Evolutionary conservation across 2,113 vertebrate species (phyloP).

Genomic region (Myotis davidii): DNA sequence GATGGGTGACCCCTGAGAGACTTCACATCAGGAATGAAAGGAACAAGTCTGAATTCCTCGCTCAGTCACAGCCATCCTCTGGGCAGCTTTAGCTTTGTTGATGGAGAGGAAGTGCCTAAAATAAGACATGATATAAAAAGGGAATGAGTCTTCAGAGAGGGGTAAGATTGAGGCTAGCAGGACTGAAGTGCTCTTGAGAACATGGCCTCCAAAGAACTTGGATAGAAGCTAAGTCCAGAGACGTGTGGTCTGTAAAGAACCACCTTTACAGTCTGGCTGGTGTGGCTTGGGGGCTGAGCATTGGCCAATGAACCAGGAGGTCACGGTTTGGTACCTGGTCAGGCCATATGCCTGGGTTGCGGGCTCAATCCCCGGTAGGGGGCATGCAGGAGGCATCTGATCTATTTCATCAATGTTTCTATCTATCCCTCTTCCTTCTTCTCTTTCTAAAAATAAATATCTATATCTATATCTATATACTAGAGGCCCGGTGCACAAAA

Average conservation of each 20-base stretch:
- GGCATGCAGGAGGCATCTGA: too few relatives aligned
- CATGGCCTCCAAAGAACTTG: not conserved
- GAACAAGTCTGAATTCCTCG: constrained; percentile 8
- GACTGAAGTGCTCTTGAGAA: not conserved
- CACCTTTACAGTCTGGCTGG: too few relatives aligned
- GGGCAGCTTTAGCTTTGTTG: not conserved
- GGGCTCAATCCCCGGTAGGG: too few relatives aligned
- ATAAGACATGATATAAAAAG: not conserved
- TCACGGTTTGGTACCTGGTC: too few relatives aligned
- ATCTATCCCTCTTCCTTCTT: too few relatives aligned
- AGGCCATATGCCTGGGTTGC: too few relatives aligned
- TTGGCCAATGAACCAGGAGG: too few relatives aligned
- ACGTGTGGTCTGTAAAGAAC: not conserved
- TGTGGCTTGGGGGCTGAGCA: too few relatives aligned
- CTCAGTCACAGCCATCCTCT: not conserved
- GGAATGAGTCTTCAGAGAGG: not conserved
- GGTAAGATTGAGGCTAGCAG: not conserved
- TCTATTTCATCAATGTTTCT: too few relatives aligned
- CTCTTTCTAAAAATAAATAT: too few relatives aligned
- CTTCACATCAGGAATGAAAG: not conserved
- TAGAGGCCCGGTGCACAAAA: too few relatives aligned
- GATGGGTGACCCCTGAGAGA: not conserved
- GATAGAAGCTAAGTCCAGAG: not conserved
- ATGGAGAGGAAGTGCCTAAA: not conserved
- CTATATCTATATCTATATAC: too few relatives aligned